These are phyloP conservation scores for Pseudomyrmex pallidus DNA, from an alignment of 1,140 invertebrate species.

Conservation along the genomic window DNA sequence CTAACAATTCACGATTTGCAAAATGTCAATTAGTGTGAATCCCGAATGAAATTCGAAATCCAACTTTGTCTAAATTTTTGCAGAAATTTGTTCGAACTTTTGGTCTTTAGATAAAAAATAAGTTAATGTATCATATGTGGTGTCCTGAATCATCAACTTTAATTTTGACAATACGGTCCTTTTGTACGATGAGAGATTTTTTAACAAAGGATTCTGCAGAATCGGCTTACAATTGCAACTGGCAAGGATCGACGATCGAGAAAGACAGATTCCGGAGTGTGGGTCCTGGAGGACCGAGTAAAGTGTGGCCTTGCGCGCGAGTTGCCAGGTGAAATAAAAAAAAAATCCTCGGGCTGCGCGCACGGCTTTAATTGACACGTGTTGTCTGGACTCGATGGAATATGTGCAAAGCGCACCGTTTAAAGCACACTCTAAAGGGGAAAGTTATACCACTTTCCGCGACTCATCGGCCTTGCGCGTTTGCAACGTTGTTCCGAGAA, in stretches of 20 bases:
- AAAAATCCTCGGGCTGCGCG: slow-evolving; percentile 21
- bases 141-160: not conserved
- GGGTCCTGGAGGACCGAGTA: not conserved
- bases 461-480: slow-evolving; percentile 42
- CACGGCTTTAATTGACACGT: slow-evolving; percentile 65
- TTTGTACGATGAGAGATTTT: slow-evolving; percentile 5
- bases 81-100: not conserved
- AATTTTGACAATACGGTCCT: slow-evolving; percentile 23
- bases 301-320: slow-evolving; percentile 29
- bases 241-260: slow-evolving; percentile 8
- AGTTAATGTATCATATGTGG: not conserved
- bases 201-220: slow-evolving; percentile 23
- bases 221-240: slow-evolving; percentile 26
- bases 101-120: not conserved
- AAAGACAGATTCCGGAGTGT: slow-evolving; percentile 9
- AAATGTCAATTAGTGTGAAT: not conserved
- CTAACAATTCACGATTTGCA: not conserved
- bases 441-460: slow-evolving; percentile 67
- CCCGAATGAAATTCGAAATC: not conserved
- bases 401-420: not conserved
- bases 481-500: slow-evolving; percentile 65
- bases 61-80: not conserved
- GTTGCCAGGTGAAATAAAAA: slow-evolving; percentile 43
- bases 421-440: slow-evolving; percentile 59
- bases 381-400: not conserved